Evolutionary conservation across 2,113 vertebrate species (phyloP), one percentile per base, ranked within the genome.

Genomic region (Dicrurus megarhynchus): DNA sequence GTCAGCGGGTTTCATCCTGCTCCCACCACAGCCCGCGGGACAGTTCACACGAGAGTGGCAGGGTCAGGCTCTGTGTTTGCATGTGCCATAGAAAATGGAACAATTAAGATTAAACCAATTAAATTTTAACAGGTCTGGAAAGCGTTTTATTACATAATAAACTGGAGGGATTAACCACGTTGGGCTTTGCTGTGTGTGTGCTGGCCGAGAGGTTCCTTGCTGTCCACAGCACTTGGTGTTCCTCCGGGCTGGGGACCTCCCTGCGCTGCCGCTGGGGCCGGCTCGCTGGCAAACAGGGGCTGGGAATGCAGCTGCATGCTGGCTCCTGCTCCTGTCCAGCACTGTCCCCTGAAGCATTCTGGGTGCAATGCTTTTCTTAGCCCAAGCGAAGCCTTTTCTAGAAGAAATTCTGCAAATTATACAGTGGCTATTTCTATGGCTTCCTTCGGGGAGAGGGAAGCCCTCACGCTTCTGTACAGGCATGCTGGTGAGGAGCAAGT

Each of bases 61-160:
- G 94, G 81, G 92, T 93, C 83, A 81, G 95, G 85, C 82, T 87
- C 90, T 94, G 83, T 63, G 95, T 94, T 92, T 95, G 80, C 79
- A 56, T 80, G 70, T 5, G 13, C 87, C 9, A 1, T 18, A 69
- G 80, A 90, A 95, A 93, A 85, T 76, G 61, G 86, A 90, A 89
- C 89, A 33, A 80, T 87, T 81, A 69, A 84, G 89, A 97, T 95
- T 94, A 96, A 97, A 94, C 84, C 81, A 95, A 95, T 96, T 95
- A 96, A 95, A 89, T 81, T 95, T 95, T 95, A 93, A 96, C 92
- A 84, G 95, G 90, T 92, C 91, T 94, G 90, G 92, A 91, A 63
- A 96, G 95, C 6, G 21, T 97, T 97, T 97, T 97, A 96, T 96
- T 96, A 89, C 93, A 92, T 94, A 94, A 96, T 97, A 95, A 95